Evolutionary conservation across 2,888 invertebrate genomes (phyloP).

Genomic region (Heliconius hortense): DNA sequence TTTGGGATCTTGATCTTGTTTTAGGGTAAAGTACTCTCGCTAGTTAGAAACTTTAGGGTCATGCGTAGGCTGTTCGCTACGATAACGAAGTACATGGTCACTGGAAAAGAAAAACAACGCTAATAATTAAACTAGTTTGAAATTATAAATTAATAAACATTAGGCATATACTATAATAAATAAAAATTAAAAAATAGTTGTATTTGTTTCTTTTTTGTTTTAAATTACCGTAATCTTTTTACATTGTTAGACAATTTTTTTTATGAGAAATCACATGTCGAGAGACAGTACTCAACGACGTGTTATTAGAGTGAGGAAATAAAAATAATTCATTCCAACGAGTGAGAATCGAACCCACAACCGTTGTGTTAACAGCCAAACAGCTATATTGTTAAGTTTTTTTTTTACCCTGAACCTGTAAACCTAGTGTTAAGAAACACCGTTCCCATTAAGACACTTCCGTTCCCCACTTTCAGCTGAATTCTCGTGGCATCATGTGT

Average conservation of each 20-base stretch:
- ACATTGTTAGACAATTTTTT: background rate
- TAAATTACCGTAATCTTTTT: too few relatives aligned
- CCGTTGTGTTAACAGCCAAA: too few relatives aligned
- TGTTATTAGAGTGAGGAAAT: background rate
- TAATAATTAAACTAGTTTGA: background rate
- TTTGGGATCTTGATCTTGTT: background rate
- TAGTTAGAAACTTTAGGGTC: constrained; percentile 54
- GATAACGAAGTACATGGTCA: constrained; percentile 62
- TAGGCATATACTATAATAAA: background rate
- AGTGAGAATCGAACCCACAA: too few relatives aligned
- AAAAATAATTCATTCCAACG: background rate
- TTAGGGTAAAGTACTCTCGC: constrained; percentile 42
- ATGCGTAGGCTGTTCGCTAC: constrained; percentile 65
- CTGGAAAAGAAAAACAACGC: constrained; percentile 52
- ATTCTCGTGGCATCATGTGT: too few relatives aligned
- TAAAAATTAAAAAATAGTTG: background rate
- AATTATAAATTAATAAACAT: background rate
- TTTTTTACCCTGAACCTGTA: too few relatives aligned
- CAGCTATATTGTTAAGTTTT: too few relatives aligned
- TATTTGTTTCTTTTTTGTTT: background rate
- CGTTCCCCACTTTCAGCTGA: too few relatives aligned
- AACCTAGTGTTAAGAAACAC: too few relatives aligned
- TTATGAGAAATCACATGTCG: background rate
- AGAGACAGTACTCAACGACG: background rate
- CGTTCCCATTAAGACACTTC: too few relatives aligned